phyloP scores from a whole-genome alignment of 2,888 invertebrate species.

The Sinodicranocentrus sp. region DNA sequence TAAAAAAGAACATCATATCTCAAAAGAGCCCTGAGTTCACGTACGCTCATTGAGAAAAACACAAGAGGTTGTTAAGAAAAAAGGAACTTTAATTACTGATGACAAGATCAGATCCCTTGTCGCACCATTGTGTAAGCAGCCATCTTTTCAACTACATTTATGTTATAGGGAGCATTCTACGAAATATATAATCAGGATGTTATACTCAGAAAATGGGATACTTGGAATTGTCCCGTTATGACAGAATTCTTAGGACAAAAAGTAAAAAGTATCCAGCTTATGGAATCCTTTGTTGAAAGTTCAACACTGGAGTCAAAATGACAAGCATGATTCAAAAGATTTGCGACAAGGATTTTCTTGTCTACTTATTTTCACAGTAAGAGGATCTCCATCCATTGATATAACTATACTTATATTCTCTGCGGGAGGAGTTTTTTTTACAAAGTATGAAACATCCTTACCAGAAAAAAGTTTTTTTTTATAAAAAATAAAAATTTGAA shows the following conservation, averaged over 20 bases:
- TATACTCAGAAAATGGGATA: no score
- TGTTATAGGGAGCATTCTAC: no score
- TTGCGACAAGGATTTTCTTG: conserved; percentile 52
- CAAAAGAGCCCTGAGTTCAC: no score
- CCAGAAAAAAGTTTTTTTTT: neutral
- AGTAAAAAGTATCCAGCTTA: neutral
- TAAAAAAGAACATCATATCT: no score
- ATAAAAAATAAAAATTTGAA: no score
- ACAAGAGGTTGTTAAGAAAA: no score
- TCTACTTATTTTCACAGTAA: conserved; percentile 58
- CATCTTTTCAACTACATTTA: no score
- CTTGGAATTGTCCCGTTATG: no score
- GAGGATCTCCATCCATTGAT: conserved; percentile 40
- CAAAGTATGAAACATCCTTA: neutral
- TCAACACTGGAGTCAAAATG: conserved; percentile 58
- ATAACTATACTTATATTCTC: neutral
- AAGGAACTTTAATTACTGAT: conserved; percentile 41
- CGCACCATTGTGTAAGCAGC: no score
- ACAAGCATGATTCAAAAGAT: conserved; percentile 64
- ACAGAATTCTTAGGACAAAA: no score
- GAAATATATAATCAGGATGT: no score
- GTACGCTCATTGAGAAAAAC: no score
- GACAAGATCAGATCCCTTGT: conserved; percentile 14
- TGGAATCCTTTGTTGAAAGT: conserved; percentile 55
- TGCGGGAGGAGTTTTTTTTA: neutral